Conservation (phyloP, 1,140 invertebrate genomes). For the Drosophila murphyi region DNA sequence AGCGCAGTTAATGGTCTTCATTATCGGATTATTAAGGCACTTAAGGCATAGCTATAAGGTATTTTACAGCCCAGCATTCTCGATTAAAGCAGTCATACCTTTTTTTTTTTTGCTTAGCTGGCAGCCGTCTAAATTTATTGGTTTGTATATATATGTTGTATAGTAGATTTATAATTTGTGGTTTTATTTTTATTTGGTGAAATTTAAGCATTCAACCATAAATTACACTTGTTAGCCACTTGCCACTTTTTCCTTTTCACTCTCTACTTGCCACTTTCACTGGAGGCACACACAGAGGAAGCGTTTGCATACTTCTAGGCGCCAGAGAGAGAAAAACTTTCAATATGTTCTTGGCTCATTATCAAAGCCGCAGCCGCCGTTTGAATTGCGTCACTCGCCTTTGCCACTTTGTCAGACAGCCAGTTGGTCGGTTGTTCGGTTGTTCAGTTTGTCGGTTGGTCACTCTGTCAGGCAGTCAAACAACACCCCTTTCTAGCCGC, state of each 20-base stretch:
- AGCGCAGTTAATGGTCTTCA: too few relatives aligned
- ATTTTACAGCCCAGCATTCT: neutral
- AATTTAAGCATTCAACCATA: conserved; percentile 72
- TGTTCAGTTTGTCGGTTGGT: too few relatives aligned
- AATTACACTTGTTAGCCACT: conserved; percentile 69
- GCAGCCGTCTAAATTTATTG: conserved; percentile 66
- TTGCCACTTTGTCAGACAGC: conserved; percentile 12
- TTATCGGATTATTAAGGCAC: too few relatives aligned
- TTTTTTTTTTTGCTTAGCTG: conserved; percentile 59
- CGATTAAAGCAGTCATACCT: neutral
- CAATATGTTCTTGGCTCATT: conserved; percentile 74
- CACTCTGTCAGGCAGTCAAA: conserved; percentile 17
- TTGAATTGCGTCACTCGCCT: conserved; percentile 65
- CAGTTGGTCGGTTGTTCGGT: neutral
- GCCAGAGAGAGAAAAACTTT: conserved; percentile 44
- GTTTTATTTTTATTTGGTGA: conserved; percentile 45
- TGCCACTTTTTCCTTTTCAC: conserved; percentile 4
- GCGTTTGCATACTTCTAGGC: conserved; percentile 54
- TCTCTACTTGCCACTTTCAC: conserved; percentile 34
- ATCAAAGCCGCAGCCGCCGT: conserved; percentile 49
- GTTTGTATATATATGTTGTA: conserved; percentile 3
- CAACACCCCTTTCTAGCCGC: conserved; percentile 9
- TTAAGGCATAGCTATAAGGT: neutral
- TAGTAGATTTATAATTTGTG: conserved; percentile 63
- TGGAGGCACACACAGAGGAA: neutral